Evolutionary conservation across 2,888 invertebrate species (phyloP).

Genomic region (Folsomia manolachei): DNA sequence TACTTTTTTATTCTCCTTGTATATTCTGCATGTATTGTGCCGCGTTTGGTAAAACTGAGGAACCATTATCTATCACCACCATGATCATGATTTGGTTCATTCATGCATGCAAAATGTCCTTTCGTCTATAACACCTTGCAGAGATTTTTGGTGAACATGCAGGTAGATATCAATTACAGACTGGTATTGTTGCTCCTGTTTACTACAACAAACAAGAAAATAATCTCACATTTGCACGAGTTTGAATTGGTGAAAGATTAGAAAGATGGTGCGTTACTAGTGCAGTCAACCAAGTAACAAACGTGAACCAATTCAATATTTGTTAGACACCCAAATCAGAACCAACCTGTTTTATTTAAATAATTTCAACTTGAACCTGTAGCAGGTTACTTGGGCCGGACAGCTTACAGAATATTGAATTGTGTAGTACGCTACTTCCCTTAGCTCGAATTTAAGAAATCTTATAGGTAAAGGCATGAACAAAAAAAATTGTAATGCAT

Average conservation of each 20-base stretch:
- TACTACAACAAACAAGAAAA: conserved; percentile 6
- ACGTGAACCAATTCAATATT: too few species aligned
- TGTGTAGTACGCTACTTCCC: too few species aligned
- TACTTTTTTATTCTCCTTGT: neutral
- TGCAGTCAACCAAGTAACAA: too few species aligned
- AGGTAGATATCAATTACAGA: neutral
- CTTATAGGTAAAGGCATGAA: neutral
- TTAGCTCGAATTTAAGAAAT: neutral
- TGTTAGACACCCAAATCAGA: neutral
- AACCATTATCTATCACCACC: too few species aligned
- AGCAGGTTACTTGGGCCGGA: neutral
- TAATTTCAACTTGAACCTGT: neutral
- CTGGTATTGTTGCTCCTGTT: neutral
- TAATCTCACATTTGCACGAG: conserved; percentile 4
- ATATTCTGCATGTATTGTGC: neutral
- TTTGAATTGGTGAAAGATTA: neutral
- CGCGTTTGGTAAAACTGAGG: too few species aligned
- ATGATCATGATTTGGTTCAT: neutral
- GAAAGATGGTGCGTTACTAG: neutral
- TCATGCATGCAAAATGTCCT: conserved; percentile 7
- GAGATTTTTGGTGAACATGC: neutral
- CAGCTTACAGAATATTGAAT: too few species aligned
- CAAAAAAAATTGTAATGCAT: neutral
- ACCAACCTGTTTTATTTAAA: neutral
- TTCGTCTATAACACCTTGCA: neutral